Base-by-base conservation (phyloP, 2,888 invertebrate species). In the Lapara coniferarum region DNA sequence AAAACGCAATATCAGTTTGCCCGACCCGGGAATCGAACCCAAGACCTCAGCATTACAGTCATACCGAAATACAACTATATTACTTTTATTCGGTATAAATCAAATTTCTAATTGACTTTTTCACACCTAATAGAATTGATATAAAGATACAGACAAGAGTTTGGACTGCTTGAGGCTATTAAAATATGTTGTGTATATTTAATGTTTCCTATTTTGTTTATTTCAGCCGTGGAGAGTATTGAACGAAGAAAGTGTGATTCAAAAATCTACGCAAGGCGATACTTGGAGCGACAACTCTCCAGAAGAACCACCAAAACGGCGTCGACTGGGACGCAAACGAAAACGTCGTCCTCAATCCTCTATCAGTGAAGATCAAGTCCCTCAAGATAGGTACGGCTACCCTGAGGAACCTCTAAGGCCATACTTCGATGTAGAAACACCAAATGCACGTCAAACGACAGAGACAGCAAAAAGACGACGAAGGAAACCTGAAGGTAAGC, bases 191-290 rank as follows among this genome's bases (percentile, higher is more conserved):
- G 10, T 25, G 5, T 10, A 56, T 25, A 56, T 5, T 30, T 57
- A 37, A 13, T 25, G n/a, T 53, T 46, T 16, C 3, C 4, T 46
- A n/a, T 16, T 49, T 56, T 13, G 25, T 5, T 63, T 19, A 69
- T 94, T 95, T 73, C 92, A 95, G 95, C 85, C 90, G 74, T 95
- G 95, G 95, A 88, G 90, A 80, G 87, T 88, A 13, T 82, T 95
- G 30, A 93, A 89, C 70, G 88, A 78, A 74, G 91, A 83, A 67
- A 80, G 85, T 67, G 72, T 74, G 69, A 76, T 82, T 71, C 81
- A 82, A 67, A 81, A 82, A 69, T 73, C 87, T 16, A 79, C 81
- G 51, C 78, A 76, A 70, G 73, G 77, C 13, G 82, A 84, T 49
- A 81, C 81, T 13, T 92, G 92, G 92, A 86, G 87, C n/a, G 85